phyloP scores from a whole-genome alignment of 1,140 invertebrate genomes.

The Drosophila pallidifrons region DNA sequence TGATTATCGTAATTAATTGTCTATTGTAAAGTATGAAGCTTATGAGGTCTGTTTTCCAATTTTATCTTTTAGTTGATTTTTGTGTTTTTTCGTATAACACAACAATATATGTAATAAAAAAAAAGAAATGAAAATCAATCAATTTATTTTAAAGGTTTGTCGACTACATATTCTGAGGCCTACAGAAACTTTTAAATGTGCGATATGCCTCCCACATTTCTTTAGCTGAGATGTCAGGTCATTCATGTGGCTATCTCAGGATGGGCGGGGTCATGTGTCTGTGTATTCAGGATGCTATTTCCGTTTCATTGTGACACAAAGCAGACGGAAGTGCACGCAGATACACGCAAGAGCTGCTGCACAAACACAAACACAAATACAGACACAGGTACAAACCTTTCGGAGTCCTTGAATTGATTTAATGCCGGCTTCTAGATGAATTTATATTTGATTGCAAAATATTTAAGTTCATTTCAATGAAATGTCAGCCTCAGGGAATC shows the following conservation, averaged over 20 bases:
- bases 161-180: background rate
- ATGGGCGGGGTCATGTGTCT: background rate
- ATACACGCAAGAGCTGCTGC: conserved; percentile 27
- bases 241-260: conserved; percentile 10
- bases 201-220: background rate
- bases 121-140: conserved; percentile 9
- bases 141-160: background rate
- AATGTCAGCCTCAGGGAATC: background rate
- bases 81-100: conserved; percentile 63
- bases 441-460: conserved; percentile 18
- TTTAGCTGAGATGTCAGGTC: background rate
- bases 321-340: conserved; percentile 41
- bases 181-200: conserved; percentile 29
- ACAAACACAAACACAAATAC: conserved; percentile 1
- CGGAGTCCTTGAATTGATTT: conserved; percentile 29
- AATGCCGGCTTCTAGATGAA: conserved; percentile 5
- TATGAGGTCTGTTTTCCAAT: conserved; percentile 72
- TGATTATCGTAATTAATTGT: conserved; percentile 65
- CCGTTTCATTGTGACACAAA: conserved; percentile 45
- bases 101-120: conserved; percentile 62
- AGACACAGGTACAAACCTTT: conserved; percentile 1
- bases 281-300: conserved; percentile 30
- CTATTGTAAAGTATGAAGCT: conserved; percentile 72
- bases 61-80: conserved; percentile 54
- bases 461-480: background rate